Percentiles rank a stretch among this genome's conserved stretches.
Conservation (phyloP, 1,140 invertebrate genomes). For the Cherax destructor region DNA sequence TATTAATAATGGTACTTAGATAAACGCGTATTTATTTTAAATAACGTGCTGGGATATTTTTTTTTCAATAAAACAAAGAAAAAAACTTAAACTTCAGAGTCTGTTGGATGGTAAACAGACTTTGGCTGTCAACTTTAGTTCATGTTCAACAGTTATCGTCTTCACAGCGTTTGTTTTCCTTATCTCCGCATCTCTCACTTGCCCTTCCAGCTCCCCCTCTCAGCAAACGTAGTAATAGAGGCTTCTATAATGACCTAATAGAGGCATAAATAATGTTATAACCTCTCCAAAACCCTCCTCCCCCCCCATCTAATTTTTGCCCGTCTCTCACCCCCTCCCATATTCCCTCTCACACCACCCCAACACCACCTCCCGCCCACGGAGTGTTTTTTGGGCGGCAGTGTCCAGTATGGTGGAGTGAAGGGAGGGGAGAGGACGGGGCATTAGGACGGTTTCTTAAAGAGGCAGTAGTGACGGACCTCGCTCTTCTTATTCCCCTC, state of each 20-base stretch:
- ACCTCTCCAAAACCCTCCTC: background rate
- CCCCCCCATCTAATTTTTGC: background rate
- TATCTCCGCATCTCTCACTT: background rate
- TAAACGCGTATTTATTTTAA: too few relatives aligned
- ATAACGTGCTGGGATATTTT: too few relatives aligned
- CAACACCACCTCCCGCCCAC: background rate
- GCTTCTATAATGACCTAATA: too few relatives aligned
- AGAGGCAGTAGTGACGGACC: slow-evolving; percentile 65
- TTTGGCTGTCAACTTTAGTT: slow-evolving; percentile 32
- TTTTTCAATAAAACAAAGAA: too few relatives aligned
- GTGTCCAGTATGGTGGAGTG: slow-evolving; percentile 60
- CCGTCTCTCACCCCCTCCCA: background rate
- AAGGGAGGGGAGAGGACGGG: background rate
- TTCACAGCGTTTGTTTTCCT: slow-evolving; percentile 24
- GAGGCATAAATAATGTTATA: too few relatives aligned
- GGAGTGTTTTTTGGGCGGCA: slow-evolving; percentile 40
- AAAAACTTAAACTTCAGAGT: background rate
- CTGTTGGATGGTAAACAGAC: background rate
- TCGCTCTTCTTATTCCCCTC: background rate
- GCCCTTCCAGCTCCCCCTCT: background rate
- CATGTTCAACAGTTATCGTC: slow-evolving; percentile 25
- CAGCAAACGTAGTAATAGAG: too few relatives aligned
- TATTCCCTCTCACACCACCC: background rate
- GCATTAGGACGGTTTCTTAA: slow-evolving; percentile 58
- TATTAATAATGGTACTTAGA: background rate